A percentile compares a stretch with the other conserved stretches of the same genome.
These are phyloP conservation scores for Salticus scenicus DNA, from an alignment of 2,888 invertebrate species.

Conservation along the genomic window DNA sequence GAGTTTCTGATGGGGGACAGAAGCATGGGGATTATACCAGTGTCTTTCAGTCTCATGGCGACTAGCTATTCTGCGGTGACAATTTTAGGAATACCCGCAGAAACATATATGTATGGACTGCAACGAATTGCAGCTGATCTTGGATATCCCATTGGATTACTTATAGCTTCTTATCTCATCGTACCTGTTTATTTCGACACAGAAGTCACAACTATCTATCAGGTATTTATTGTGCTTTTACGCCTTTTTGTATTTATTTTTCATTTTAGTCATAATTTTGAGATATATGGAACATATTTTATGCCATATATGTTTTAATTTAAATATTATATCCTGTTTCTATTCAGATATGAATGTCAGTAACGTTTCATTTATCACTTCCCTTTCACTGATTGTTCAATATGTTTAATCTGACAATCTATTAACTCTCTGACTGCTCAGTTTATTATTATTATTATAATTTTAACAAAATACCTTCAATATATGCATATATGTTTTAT, in stretches of 20 bases:
- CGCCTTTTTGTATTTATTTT: constrained; percentile 16
- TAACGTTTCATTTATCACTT: too few species aligned
- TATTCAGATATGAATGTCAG: too few species aligned
- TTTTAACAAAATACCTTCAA: too few species aligned
- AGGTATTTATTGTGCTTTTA: constrained; percentile 22
- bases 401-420: too few species aligned
- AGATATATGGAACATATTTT: too few species aligned
- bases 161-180: constrained; percentile 85
- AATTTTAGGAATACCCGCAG: constrained; percentile 87
- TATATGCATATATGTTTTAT: too few species aligned
- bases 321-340: too few species aligned
- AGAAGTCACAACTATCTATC: constrained; percentile 84
- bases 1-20: constrained; percentile 83
- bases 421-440: too few species aligned
- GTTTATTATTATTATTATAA: too few species aligned
- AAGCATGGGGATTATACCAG: constrained; percentile 86
- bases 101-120: constrained; percentile 88
- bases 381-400: too few species aligned
- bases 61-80: constrained; percentile 90
- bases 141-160: constrained; percentile 85
- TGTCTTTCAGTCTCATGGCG: constrained; percentile 91
- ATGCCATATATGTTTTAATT: too few species aligned
- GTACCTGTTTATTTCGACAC: constrained; percentile 90
- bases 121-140: constrained; percentile 86
- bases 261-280: too few species aligned